Base-by-base conservation (phyloP, 2,797 vertebrate species). In the Threskiornis aethiopicus region DNA sequence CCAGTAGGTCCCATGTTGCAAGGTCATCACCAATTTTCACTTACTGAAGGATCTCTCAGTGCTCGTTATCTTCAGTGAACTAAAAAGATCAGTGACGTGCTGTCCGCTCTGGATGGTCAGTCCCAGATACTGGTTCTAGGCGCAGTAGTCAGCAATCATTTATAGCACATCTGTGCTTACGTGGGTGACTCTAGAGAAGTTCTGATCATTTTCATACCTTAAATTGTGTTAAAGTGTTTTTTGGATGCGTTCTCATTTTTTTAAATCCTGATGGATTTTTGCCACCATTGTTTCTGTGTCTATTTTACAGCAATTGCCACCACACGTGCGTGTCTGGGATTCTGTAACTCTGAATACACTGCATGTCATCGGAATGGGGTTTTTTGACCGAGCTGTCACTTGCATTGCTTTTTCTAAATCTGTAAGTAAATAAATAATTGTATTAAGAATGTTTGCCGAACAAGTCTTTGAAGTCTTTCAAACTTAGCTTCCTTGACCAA, bases 381-480 rank as follows among this genome's bases (percentile, higher is more conserved):
- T 99, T 97, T 99, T 99, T 66, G 99, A 99, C 97, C 98, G 99
- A 71, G 99, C 98, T 5, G 98, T 99, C 84, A 99, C 99, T 91
- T 99, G 99, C 96, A 98, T 99, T 83, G 99, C 99, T 47, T 99
- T 99, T 97, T 99, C 99, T 46, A 99, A 99, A 95, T 99, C 99
- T 90, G 99, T 99, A 97, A 98, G 99, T 98, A 42, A 75, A 95
- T 58, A 4, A 64, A 24, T 41, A 44, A 41, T 95, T 49, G 31
- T 20, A 10, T 41, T 29, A 44, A 31, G n/a, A 84, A 59, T 49
- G n/a, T 55, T 51, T 76, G 31, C 69, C 62, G 25, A 57, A 81
- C n/a, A 46, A 6, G 11, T 77, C 44, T 70, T 83, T 49, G 58
- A 83, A 90, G 52, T 49, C 26, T 91, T 83, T 62, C 18, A 78